A percentile compares a stretch with the other conserved stretches of the same genome.
Conservation (phyloP, 2,888 invertebrate genomes). For the Cheilosia urbana region DNA sequence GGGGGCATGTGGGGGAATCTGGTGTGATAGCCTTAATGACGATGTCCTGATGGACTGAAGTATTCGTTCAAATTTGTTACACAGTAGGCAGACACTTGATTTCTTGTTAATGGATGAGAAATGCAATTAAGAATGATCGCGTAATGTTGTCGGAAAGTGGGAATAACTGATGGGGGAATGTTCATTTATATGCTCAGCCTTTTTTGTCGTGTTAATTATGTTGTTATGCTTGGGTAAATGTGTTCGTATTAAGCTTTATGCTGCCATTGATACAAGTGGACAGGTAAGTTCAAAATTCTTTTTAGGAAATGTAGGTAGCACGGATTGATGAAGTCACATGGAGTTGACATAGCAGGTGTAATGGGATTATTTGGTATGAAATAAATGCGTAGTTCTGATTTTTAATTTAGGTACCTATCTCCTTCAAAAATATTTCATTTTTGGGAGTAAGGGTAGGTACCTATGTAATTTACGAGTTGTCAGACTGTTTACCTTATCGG, state of each 20-base stretch:
- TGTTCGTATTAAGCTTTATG: background rate
- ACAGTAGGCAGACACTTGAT: constrained; percentile 29
- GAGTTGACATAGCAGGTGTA: too few species aligned
- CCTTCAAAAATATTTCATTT: too few species aligned
- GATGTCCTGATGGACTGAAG: constrained; percentile 42
- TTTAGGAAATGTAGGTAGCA: background rate
- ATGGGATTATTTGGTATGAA: too few species aligned
- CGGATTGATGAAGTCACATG: too few species aligned
- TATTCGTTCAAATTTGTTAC: constrained; percentile 21
- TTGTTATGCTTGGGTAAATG: constrained; percentile 8
- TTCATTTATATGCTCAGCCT: background rate
- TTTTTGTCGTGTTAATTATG: constrained; percentile 14
- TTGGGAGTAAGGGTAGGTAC: too few species aligned
- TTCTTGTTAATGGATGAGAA: constrained; percentile 40
- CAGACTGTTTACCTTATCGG: too few species aligned
- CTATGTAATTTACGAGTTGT: too few species aligned
- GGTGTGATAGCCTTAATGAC: constrained; percentile 29
- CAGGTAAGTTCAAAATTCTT: background rate
- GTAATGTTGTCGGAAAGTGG: constrained; percentile 9
- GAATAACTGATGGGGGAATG: constrained; percentile 18
- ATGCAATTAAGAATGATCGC: constrained; percentile 28
- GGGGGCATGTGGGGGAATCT: constrained; percentile 2
- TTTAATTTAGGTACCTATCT: too few species aligned
- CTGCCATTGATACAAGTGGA: background rate
- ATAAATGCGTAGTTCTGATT: too few species aligned